A percentile compares a stretch with the other conserved stretches of the same genome.
Evolutionary conservation across 2,888 invertebrate species (phyloP).

Genomic region (Tetragonisca angustula): DNA sequence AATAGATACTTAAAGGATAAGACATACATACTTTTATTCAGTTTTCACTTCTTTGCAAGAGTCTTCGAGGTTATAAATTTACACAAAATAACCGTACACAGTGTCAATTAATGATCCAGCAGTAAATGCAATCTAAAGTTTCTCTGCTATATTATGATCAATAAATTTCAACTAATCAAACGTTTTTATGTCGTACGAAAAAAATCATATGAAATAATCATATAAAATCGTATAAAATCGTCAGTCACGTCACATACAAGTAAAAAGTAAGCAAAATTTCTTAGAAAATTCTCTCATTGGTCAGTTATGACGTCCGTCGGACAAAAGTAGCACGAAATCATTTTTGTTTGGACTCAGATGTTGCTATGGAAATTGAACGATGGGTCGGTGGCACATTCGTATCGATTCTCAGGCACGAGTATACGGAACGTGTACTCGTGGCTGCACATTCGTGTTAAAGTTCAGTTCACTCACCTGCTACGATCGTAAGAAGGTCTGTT

Average conservation of each 20-base stretch:
- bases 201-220: neutral
- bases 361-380: slow-evolving; percentile 80
- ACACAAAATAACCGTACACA: too few species aligned
- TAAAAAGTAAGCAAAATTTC: neutral
- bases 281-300: neutral
- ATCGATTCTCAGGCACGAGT: slow-evolving; percentile 64
- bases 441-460: slow-evolving; percentile 60
- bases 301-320: neutral
- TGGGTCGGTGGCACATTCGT: slow-evolving; percentile 57
- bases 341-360: slow-evolving; percentile 77
- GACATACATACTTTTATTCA: neutral
- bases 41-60: neutral
- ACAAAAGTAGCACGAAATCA: slow-evolving; percentile 7
- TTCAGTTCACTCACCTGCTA: slow-evolving; percentile 62
- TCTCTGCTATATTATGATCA: too few species aligned
- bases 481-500: slow-evolving; percentile 31
- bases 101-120: too few species aligned
- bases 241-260: neutral
- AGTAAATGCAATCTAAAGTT: too few species aligned
- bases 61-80: neutral
- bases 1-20: too few species aligned
- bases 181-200: neutral
- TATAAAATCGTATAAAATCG: too few species aligned
- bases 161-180: neutral
- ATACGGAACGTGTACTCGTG: slow-evolving; percentile 33